Conservation (phyloP, 2,888 invertebrate species). For the Eustalomyia histrio region DNA sequence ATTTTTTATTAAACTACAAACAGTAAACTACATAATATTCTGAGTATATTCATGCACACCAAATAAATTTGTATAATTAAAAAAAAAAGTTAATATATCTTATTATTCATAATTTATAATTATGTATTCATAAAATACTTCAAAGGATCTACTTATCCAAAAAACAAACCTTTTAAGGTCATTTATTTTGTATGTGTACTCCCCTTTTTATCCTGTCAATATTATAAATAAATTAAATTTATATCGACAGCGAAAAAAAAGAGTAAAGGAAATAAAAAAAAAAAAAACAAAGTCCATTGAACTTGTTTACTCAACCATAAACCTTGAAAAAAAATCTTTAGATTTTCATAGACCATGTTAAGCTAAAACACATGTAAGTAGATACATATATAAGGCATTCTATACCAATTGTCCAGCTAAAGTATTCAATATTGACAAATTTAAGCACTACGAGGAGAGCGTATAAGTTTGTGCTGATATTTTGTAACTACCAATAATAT, state of each 20-base stretch:
- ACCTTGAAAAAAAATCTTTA: conserved; percentile 34
- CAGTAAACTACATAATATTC: too few species aligned
- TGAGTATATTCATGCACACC: too few species aligned
- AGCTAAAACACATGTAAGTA: background rate
- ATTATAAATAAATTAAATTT: background rate
- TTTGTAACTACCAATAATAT: too few species aligned
- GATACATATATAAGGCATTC: background rate
- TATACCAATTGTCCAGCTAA: too few species aligned
- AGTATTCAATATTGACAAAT: too few species aligned
- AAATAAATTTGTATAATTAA: too few species aligned
- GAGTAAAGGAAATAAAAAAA: conserved; percentile 15
- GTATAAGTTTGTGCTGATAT: too few species aligned
- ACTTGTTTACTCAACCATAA: conserved; percentile 50
- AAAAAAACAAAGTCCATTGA: conserved; percentile 50
- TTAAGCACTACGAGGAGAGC: too few species aligned
- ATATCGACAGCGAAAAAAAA: background rate
- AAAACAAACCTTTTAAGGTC: background rate
- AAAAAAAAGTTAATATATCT: too few species aligned
- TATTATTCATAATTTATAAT: too few species aligned
- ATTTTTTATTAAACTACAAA: too few species aligned
- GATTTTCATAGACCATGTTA: background rate
- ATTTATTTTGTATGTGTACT: background rate
- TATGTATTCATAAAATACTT: background rate
- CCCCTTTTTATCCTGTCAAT: background rate
- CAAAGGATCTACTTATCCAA: background rate